Base-by-base conservation (phyloP, 1,140 invertebrate genomes). In the Pantala flavescens region DNA sequence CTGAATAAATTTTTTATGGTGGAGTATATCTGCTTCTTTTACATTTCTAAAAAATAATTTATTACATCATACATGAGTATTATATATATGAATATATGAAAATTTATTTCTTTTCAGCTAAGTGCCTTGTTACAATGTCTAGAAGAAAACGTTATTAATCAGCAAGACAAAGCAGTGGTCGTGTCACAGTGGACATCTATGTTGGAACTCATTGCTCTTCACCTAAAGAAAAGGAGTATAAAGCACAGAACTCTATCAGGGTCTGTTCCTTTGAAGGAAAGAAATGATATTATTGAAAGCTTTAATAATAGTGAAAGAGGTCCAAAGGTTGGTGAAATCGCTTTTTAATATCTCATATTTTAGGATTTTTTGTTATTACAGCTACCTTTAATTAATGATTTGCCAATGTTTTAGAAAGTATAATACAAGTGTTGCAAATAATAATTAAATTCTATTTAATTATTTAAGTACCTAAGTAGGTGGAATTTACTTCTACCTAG, bases 101-200 rank as follows among this genome's bases (percentile, higher is more conserved):
- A 36, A 36, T 36, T 36, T 2, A 36, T 36, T 14, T 74, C 55
- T 71, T 74, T 42, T 74, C 1, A 76, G 87, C 87, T 93, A 49
- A 79, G 82, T 12, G 83, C 84, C 3, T 84, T 91, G 7, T 80
- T 92, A 70, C 81, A 88, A 9, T 85, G 86, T 43, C 78, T 92
- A 0, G 78, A 86, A 70, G 80, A 87, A 71, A 84, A 83, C 21
- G 82, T 91, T n/a, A 78, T 90, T 23, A 28, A 77, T 0, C 81
- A 81, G 0, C 23, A 78, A n/a, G 90, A 93, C 75, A 93, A 93
- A 80, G 85, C 87, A n/a, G 89, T 96, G 2, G 85, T 96, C 10
- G 93, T 97, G 0, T 96, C 94, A 0, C 93, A 96, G 80, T 97
- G 93, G 93, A 90, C 92, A 0, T 87, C 86, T 0, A 87, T 94